Percentiles rank a stretch among this genome's conserved stretches.
phyloP scores from a whole-genome alignment of 2,797 vertebrate species.

The Argentina silus region DNA sequence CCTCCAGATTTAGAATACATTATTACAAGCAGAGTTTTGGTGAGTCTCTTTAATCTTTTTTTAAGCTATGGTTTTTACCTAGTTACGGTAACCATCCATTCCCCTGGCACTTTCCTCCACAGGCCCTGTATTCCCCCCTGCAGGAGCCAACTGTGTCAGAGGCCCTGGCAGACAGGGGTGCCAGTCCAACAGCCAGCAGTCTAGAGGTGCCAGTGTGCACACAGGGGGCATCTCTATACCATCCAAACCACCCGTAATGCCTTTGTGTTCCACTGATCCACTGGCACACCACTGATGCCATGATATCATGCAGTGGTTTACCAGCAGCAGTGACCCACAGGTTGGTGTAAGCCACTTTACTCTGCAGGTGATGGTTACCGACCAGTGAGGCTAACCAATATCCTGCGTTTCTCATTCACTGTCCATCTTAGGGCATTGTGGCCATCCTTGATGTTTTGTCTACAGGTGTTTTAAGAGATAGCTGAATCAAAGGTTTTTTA shows the following conservation, averaged over 20 bases:
- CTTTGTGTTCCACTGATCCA: constrained; percentile 49
- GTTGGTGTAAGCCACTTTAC: constrained; percentile 12
- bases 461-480: neutral
- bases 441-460: neutral
- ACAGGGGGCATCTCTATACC: constrained; percentile 36
- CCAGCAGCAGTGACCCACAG: neutral
- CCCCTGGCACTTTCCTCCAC: neutral
- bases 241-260: constrained; percentile 42
- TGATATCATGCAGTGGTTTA: constrained; percentile 16
- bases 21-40: too few relatives aligned
- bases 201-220: constrained; percentile 41
- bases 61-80: too few relatives aligned
- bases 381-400: neutral
- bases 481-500: neutral
- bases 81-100: neutral
- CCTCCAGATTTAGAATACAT: too few relatives aligned
- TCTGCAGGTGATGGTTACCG: neutral
- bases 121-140: constrained; percentile 28
- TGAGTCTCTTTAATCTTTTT: too few relatives aligned
- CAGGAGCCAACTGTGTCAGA: constrained; percentile 40
- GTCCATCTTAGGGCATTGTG: neutral
- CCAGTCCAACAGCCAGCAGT: constrained; percentile 31
- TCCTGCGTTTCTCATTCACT: constrained; percentile 15
- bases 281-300: constrained; percentile 28
- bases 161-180: constrained; percentile 28